A percentile compares a stretch with the other conserved stretches of the same genome.
phyloP scores from a whole-genome alignment of 2,113 vertebrate species.

The Sturnira hondurensis region DNA sequence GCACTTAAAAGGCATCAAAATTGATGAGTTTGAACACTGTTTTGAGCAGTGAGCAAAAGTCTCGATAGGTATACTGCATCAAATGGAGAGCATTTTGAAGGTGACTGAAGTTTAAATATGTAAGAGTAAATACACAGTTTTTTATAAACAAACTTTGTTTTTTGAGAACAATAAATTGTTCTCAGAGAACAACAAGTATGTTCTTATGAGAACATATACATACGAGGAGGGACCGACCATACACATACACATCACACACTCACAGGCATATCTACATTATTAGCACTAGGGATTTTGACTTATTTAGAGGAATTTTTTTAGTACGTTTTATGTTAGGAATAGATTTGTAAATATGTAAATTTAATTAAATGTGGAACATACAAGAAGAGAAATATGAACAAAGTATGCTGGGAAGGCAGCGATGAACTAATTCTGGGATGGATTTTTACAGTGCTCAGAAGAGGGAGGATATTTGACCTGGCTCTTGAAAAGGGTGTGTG shows the following conservation, averaged over 20 bases:
- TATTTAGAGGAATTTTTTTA: not conserved
- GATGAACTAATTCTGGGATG: not conserved
- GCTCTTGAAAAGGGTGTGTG: not conserved
- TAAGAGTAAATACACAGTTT: too few species aligned
- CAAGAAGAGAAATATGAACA: not conserved
- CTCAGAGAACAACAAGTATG: too few species aligned
- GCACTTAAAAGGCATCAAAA: too few species aligned
- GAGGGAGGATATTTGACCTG: not conserved
- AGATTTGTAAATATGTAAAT: not conserved
- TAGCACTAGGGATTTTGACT: not conserved
- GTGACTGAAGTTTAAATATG: too few species aligned
- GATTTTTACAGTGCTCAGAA: not conserved
- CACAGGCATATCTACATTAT: not conserved
- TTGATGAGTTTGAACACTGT: too few species aligned
- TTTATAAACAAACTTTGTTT: too few species aligned
- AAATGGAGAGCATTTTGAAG: too few species aligned
- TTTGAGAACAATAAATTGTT: too few species aligned
- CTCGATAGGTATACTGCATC: too few species aligned
- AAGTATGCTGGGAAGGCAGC: not conserved
- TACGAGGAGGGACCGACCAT: too few species aligned
- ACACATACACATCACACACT: not conserved
- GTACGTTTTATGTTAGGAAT: not conserved
- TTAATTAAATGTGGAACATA: not conserved
- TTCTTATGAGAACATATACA: too few species aligned
- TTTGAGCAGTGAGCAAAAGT: too few species aligned